phyloP scores from a whole-genome alignment of 2,113 vertebrate genomes.

The Zosterops hypoxanthus region DNA sequence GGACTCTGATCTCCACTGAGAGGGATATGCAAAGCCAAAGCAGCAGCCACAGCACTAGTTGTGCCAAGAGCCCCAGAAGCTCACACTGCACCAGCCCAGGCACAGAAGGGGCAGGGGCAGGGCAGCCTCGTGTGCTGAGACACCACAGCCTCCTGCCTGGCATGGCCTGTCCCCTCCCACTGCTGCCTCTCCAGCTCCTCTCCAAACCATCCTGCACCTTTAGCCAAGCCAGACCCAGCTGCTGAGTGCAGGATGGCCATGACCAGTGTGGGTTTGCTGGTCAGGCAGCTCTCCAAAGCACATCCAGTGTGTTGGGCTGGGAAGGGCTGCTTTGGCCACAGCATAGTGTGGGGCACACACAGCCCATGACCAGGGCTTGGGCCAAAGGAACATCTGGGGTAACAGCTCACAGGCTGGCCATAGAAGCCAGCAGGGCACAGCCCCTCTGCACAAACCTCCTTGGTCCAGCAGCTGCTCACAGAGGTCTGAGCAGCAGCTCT shows the following conservation, averaged over 20 bases:
- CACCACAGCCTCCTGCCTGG: not conserved
- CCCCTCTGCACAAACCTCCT: not conserved
- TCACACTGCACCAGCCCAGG: not conserved
- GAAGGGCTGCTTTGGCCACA: not conserved
- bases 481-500: not conserved
- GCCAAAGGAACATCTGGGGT: not conserved
- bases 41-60: not conserved
- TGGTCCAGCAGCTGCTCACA: not conserved
- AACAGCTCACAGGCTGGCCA: not conserved
- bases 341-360: fast-evolving
- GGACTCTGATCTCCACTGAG: not conserved
- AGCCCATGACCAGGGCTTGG: fast-evolving
- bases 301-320: fast-evolving
- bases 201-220: not conserved
- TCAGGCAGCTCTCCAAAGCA: not conserved
- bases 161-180: not conserved
- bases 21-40: not conserved
- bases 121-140: not conserved
- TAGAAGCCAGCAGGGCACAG: not conserved
- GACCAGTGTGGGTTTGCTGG: fast-evolving
- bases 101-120: not conserved
- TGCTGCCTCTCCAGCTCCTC: not conserved
- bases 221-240: not conserved
- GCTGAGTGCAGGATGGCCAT: fast-evolving
- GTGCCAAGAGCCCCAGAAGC: not conserved